Conservation (phyloP, 2,888 invertebrate species). For the Drosophila parthenogenetica region DNA sequence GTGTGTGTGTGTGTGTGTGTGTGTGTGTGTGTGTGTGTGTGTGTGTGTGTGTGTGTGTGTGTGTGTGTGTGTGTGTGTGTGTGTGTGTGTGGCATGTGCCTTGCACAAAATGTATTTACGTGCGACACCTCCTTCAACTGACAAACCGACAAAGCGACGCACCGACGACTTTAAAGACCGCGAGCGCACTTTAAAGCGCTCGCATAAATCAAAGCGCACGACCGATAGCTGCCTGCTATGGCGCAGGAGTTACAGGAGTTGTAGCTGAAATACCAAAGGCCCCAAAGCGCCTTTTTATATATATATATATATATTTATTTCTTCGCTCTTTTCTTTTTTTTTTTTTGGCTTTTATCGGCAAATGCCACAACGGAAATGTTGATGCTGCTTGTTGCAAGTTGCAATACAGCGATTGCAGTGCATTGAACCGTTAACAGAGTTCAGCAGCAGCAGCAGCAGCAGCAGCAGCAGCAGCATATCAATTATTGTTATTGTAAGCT, state of each 20-base stretch:
- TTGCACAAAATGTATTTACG: conserved; percentile 51
- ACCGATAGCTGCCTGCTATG: conserved; percentile 45
- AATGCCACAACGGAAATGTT: conserved; percentile 50
- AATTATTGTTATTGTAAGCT: conserved; percentile 65
- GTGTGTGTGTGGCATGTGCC: conserved; percentile 40
- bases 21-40: conserved; percentile 29
- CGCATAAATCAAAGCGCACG: conserved; percentile 60
- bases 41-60: conserved; percentile 15
- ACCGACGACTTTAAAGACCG: conserved; percentile 38
- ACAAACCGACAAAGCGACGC: conserved; percentile 31
- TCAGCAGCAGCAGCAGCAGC: too few relatives aligned
- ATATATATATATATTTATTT: neutral
- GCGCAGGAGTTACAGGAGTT: conserved; percentile 12
- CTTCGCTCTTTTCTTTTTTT: neutral
- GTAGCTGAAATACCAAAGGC: neutral
- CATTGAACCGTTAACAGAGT: conserved; percentile 58
- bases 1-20: conserved; percentile 25
- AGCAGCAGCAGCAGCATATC: conserved; percentile 49
- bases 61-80: conserved; percentile 5
- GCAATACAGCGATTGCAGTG: conserved; percentile 44
- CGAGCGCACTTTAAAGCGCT: conserved; percentile 42
- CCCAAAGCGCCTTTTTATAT: neutral
- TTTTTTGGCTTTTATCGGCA: conserved; percentile 54
- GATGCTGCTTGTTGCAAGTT: conserved; percentile 29
- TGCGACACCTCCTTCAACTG: conserved; percentile 50